A percentile compares a stretch with the other conserved stretches of the same genome.
phyloP scores from a whole-genome alignment of 2,888 invertebrate species.

The Drosophila histrio region DNA sequence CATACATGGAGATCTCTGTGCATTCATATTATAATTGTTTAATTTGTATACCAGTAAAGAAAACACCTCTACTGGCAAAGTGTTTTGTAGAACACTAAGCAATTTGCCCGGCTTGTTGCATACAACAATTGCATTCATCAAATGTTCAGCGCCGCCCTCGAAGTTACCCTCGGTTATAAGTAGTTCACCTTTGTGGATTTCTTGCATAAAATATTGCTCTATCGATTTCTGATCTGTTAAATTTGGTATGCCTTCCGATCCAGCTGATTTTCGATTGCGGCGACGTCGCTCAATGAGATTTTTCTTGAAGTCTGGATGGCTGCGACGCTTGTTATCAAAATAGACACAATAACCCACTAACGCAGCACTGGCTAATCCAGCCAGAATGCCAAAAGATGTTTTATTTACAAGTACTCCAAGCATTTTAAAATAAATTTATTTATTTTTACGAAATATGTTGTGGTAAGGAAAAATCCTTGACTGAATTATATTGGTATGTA shows the following conservation, averaged over 20 bases:
- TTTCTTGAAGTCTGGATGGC: constrained; percentile 96
- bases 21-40: constrained; percentile 64
- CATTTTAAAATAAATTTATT: constrained; percentile 44
- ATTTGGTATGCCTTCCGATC: not conserved
- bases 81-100: constrained; percentile 90
- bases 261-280: not conserved
- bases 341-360: constrained; percentile 98
- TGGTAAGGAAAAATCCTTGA: constrained; percentile 11
- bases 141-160: constrained; percentile 96
- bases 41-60: constrained; percentile 90
- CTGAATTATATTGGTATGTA: constrained; percentile 2
- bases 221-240: constrained; percentile 29
- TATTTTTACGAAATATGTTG: constrained; percentile 32
- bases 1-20: not conserved
- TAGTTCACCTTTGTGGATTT: constrained; percentile 97
- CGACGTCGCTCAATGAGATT: constrained; percentile 93
- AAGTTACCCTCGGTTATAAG: constrained; percentile 92
- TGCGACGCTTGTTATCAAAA: constrained; percentile 96
- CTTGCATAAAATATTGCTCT: constrained; percentile 85
- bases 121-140: constrained; percentile 97
- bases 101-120: constrained; percentile 90
- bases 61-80: constrained; percentile 97
- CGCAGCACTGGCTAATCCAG: constrained; percentile 93
- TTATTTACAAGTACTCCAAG: constrained; percentile 38
- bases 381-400: constrained; percentile 88